Evolutionary conservation across 2,113 vertebrate genomes (phyloP).

Genomic region (Sakesphorus luctuosus): DNA sequence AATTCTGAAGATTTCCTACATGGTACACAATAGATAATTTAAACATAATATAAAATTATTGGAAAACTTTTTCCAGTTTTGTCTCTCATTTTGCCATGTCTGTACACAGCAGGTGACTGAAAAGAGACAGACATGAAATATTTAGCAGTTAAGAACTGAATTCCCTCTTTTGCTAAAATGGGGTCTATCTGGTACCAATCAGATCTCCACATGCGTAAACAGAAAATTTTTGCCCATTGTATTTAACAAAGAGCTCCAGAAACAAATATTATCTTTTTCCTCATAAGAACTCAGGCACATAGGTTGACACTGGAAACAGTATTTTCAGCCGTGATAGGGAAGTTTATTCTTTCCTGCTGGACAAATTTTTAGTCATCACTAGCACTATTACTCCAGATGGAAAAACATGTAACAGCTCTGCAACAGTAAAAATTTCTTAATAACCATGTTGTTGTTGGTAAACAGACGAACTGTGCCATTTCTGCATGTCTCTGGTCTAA

Average conservation of each 20-base stretch:
- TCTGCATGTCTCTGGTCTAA: not conserved
- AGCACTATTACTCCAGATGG: not conserved
- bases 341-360: not conserved
- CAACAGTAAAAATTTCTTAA: not conserved
- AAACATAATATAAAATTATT: not conserved
- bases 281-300: not conserved
- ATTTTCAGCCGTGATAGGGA: not conserved
- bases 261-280: slow-evolving; percentile 16
- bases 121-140: not conserved
- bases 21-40: not conserved
- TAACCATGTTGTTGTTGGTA: not conserved
- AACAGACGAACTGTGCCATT: not conserved
- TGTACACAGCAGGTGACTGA: not conserved
- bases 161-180: not conserved
- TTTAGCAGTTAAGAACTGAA: not conserved
- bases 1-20: not conserved
- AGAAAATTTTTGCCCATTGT: not conserved
- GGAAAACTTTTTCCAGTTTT: slow-evolving; percentile 13
- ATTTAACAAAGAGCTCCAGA: slow-evolving; percentile 15
- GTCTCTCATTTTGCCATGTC: not conserved
- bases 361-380: not conserved
- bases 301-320: not conserved
- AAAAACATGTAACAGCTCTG: not conserved
- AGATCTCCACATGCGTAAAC: not conserved
- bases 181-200: not conserved